Evolutionary conservation across 1,140 invertebrate species (phyloP).

Genomic region (Delia radicum): DNA sequence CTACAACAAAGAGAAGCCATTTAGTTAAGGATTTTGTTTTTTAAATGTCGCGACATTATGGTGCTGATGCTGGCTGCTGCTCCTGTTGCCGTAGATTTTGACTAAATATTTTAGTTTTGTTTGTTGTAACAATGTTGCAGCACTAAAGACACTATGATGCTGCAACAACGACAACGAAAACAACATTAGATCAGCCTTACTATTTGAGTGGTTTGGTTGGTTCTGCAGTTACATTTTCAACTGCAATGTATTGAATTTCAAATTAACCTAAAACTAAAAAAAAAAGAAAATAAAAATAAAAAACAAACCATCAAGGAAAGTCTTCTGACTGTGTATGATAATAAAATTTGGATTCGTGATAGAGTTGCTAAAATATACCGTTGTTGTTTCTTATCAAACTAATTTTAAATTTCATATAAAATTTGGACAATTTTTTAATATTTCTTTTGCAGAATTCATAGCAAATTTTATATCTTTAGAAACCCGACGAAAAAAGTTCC

Average conservation of each 20-base stretch:
- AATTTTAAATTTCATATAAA: no score
- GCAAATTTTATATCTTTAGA: no score
- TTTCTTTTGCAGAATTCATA: no score
- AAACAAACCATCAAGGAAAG: no score
- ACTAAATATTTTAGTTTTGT: not conserved
- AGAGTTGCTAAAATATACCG: slow-evolving; percentile 7
- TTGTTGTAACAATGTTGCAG: not conserved
- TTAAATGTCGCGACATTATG: slow-evolving; percentile 11
- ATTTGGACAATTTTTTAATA: no score
- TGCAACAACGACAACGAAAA: not conserved
- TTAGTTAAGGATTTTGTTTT: not conserved
- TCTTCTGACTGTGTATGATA: no score
- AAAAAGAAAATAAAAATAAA: not conserved
- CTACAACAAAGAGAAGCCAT: not conserved
- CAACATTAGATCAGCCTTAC: not conserved
- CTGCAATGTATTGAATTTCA: not conserved
- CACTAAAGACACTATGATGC: not conserved
- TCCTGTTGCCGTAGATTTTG: no score
- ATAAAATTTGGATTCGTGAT: no score
- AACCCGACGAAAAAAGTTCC: no score
- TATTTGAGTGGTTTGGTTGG: not conserved
- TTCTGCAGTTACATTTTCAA: slow-evolving; percentile 1
- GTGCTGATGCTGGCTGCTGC: not conserved
- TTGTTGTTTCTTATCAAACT: no score
- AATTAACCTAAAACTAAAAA: not conserved